phyloP scores from a whole-genome alignment of 2,888 invertebrate species.

The Drosophila phalerata region DNA sequence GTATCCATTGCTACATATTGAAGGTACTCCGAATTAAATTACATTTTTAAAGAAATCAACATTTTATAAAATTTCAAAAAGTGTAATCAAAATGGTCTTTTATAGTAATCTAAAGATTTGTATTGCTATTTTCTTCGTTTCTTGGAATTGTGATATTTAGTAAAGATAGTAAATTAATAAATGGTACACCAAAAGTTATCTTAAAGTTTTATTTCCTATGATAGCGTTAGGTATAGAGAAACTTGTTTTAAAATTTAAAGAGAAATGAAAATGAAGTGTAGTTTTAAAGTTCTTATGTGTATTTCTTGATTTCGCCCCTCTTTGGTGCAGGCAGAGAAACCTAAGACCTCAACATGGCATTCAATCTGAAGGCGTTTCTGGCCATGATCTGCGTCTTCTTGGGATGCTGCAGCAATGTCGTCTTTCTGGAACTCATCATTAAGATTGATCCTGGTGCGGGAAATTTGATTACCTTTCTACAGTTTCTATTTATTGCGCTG shows the following conservation, averaged over 20 bases:
- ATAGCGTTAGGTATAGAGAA: constrained; percentile 1
- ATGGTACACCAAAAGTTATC: constrained; percentile 6
- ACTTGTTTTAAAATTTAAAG: neutral
- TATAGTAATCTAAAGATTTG: neutral
- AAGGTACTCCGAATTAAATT: neutral
- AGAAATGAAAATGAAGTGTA: neutral
- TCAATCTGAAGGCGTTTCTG: constrained; percentile 87
- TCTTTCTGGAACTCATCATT: constrained; percentile 95
- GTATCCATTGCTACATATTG: neutral
- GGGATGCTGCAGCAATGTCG: constrained; percentile 95
- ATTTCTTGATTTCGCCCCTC: neutral
- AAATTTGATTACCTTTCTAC: constrained; percentile 97
- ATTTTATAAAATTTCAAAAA: neutral
- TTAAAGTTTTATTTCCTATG: neutral
- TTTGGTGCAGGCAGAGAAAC: constrained; percentile 3
- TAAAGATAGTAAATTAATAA: constrained; percentile 23
- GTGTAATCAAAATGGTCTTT: neutral
- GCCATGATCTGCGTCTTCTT: constrained; percentile 91
- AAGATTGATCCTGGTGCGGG: constrained; percentile 96
- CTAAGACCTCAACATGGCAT: constrained; percentile 40
- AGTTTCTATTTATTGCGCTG: constrained; percentile 95
- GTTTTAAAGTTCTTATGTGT: neutral
- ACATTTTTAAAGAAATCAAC: neutral
- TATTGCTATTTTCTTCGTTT: neutral
- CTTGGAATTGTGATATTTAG: neutral